Conservation (phyloP, 1,140 invertebrate species). For the Tetragonula clypearis region DNA sequence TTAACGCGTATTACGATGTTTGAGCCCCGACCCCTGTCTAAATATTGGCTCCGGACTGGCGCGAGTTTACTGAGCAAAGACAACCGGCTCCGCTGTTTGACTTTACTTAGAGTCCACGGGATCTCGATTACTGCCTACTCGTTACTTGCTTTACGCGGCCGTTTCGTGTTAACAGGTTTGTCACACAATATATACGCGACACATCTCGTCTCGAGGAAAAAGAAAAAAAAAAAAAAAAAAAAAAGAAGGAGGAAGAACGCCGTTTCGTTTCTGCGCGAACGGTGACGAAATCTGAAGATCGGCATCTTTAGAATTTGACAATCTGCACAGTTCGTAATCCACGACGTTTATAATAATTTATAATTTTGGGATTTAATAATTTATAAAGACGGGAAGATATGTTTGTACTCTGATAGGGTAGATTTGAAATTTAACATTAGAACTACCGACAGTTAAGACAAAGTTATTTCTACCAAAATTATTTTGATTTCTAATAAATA, state of each 20-base stretch:
- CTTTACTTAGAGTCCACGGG: slow-evolving; percentile 76
- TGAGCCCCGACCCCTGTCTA: slow-evolving; percentile 64
- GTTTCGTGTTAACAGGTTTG: slow-evolving; percentile 62
- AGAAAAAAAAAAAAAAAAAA: not conserved
- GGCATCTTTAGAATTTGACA: not conserved
- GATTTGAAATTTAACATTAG: too few relatives aligned
- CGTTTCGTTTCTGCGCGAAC: not conserved
- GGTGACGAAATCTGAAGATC: too few relatives aligned
- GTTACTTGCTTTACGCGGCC: slow-evolving; percentile 54
- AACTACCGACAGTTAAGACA: too few relatives aligned
- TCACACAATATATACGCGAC: slow-evolving; percentile 48
- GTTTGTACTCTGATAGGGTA: too few relatives aligned
- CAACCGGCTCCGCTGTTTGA: slow-evolving; percentile 68
- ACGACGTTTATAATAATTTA: too few relatives aligned
- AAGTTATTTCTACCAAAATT: too few relatives aligned
- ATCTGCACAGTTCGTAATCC: too few relatives aligned
- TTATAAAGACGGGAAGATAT: too few relatives aligned
- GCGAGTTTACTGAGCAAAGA: slow-evolving; percentile 72
- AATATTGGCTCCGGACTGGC: slow-evolving; percentile 69
- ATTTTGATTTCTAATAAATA: too few relatives aligned
- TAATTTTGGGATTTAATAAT: too few relatives aligned
- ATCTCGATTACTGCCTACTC: slow-evolving; percentile 71
- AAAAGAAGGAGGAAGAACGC: not conserved
- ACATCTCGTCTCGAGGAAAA: not conserved
- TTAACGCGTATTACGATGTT: slow-evolving; percentile 70